phyloP scores from a whole-genome alignment of 2,113 vertebrate genomes.

The Tenrec ecaudatus region DNA sequence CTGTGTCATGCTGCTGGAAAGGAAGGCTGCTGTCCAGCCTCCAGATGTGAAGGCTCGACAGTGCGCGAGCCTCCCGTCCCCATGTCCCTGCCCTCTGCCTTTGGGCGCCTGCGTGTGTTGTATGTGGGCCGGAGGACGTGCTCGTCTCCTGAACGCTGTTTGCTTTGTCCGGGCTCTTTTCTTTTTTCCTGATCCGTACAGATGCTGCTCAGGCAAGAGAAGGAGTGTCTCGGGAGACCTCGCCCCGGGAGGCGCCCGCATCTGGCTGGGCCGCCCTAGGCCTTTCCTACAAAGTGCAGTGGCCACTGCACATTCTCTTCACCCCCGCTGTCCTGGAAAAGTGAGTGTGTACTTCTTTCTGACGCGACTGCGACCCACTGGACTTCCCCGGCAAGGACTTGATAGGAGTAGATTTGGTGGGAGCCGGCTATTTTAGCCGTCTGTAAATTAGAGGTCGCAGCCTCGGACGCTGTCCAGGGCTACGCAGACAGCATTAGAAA shows the following conservation, averaged over 20 bases:
- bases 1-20: neutral
- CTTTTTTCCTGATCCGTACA: conserved; percentile 74
- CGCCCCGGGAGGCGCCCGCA: conserved; percentile 94
- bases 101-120: neutral
- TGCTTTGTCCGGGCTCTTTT: neutral
- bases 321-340: conserved; percentile 97
- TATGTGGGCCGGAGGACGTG: neutral
- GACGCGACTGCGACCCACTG: neutral
- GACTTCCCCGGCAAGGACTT: neutral
- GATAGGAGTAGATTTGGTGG: neutral
- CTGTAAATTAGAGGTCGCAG: neutral
- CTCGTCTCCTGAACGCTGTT: neutral
- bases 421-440: neutral
- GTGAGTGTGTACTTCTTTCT: conserved; percentile 85
- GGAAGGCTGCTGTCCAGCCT: neutral
- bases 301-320: conserved; percentile 99
- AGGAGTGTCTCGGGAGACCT: conserved; percentile 93
- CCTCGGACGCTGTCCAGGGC: neutral
- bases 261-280: conserved; percentile 98
- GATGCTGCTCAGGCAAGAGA: conserved; percentile 92
- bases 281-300: conserved; percentile 97
- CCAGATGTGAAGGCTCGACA: neutral
- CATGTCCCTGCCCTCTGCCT: neutral
- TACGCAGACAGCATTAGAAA: neutral
- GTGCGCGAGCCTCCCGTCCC: neutral